These are phyloP conservation scores for Dreissena polymorpha DNA, from an alignment of 1,140 invertebrate genomes.

Conservation along the genomic window DNA sequence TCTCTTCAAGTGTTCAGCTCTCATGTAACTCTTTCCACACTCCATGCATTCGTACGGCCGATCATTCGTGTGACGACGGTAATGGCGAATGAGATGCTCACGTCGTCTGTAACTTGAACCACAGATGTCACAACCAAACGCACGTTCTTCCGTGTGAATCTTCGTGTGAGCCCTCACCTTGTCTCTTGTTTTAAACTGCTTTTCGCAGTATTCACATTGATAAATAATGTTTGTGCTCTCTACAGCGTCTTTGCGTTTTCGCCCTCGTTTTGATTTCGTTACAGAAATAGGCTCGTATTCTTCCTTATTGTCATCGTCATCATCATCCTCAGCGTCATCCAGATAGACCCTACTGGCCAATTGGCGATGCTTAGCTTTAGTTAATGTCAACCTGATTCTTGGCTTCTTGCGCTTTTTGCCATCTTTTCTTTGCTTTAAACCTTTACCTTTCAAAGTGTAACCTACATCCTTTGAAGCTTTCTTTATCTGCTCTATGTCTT, in stretches of 20 bases:
- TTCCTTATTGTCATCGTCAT: not conserved
- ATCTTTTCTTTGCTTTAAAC: slow-evolving; percentile 29
- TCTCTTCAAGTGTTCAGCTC: slow-evolving; percentile 54
- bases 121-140: slow-evolving; percentile 51
- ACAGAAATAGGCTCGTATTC: slow-evolving; percentile 33
- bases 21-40: slow-evolving; percentile 81
- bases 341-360: not conserved
- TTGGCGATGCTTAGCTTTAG: slow-evolving; percentile 33
- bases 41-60: slow-evolving; percentile 97
- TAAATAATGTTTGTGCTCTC: slow-evolving; percentile 40
- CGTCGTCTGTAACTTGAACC: slow-evolving; percentile 30
- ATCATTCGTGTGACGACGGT: slow-evolving; percentile 97
- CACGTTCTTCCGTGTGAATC: slow-evolving; percentile 52
- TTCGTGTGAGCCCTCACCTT: slow-evolving; percentile 46
- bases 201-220: slow-evolving; percentile 54
- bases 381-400: slow-evolving; percentile 38
- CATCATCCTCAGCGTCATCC: not conserved
- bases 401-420: slow-evolving; percentile 43
- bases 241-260: slow-evolving; percentile 26
- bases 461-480: slow-evolving; percentile 52
- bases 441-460: slow-evolving; percentile 47
- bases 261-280: slow-evolving; percentile 26
- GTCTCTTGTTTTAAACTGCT: slow-evolving; percentile 51
- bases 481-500: slow-evolving; percentile 53
- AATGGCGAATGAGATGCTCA: slow-evolving; percentile 94